A percentile compares a stretch with the other conserved stretches of the same genome.
Evolutionary conservation across 2,888 invertebrate genomes (phyloP).

Genomic region (Sisyra terminalis): DNA sequence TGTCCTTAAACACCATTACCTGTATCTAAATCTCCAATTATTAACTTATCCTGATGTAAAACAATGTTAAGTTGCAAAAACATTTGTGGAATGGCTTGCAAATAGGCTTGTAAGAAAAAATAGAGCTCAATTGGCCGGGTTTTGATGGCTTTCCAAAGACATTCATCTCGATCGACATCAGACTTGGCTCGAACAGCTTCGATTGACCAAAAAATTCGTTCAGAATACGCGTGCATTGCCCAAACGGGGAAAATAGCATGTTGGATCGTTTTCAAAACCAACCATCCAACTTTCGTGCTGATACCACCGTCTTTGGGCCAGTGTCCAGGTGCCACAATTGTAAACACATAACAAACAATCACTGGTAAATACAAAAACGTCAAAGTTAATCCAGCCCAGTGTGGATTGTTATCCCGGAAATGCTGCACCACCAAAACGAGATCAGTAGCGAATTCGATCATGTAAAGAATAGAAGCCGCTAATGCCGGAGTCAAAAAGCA

Average conservation of each 20-base stretch:
- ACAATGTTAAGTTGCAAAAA: slow-evolving; percentile 47
- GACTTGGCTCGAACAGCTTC: slow-evolving; percentile 48
- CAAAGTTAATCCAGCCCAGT: slow-evolving; percentile 30
- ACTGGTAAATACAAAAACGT: slow-evolving; percentile 36
- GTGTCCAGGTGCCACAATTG: slow-evolving; percentile 38
- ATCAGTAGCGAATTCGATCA: slow-evolving; percentile 50
- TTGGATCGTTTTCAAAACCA: slow-evolving; percentile 30
- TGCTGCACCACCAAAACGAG: slow-evolving; percentile 47
- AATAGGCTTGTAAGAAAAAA: slow-evolving; percentile 59
- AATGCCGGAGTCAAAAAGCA: slow-evolving; percentile 36
- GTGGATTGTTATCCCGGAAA: slow-evolving; percentile 36
- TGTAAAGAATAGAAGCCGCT: slow-evolving; percentile 43
- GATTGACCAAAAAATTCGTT: slow-evolving; percentile 58
- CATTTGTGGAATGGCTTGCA: slow-evolving; percentile 60
- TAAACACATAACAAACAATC: slow-evolving; percentile 37
- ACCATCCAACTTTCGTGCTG: slow-evolving; percentile 28
- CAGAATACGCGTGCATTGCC: slow-evolving; percentile 49
- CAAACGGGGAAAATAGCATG: slow-evolving; percentile 40
- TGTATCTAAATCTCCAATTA: background rate
- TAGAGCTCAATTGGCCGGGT: slow-evolving; percentile 60
- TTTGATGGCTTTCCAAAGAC: slow-evolving; percentile 38
- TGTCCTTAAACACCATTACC: background rate
- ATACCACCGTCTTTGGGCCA: slow-evolving; percentile 33
- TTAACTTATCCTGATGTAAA: slow-evolving; percentile 19
- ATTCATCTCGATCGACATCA: slow-evolving; percentile 39